Evolutionary conservation across 2,797 vertebrate genomes (phyloP).

Genomic region (Myotis vivesi): DNA sequence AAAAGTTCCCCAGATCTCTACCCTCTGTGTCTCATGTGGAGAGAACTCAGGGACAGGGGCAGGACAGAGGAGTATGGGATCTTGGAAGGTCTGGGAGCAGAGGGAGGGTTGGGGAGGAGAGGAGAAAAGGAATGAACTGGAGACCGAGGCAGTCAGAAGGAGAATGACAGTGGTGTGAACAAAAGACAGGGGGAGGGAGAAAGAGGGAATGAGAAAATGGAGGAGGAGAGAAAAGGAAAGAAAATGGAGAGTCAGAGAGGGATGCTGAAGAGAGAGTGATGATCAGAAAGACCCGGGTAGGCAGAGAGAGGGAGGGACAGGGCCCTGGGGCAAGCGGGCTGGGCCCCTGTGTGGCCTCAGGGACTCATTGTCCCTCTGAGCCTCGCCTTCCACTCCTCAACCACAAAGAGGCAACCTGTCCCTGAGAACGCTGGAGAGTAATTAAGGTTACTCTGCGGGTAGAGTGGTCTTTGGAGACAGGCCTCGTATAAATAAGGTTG

Average conservation of each 20-base stretch:
- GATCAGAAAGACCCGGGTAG: not conserved
- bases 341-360: not conserved
- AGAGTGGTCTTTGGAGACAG: conserved; percentile 64
- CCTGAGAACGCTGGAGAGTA: not conserved
- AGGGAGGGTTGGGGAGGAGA: no score
- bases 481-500: conserved; percentile 52
- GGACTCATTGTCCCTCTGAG: not conserved
- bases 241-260: no score
- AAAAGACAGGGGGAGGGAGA: not conserved
- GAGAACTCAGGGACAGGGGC: not conserved
- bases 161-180: not conserved
- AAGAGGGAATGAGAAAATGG: not conserved
- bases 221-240: no score
- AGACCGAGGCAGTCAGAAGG: not conserved
- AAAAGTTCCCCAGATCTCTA: not conserved
- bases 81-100: not conserved
- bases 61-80: fast-evolving
- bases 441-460: conserved; percentile 62
- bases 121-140: not conserved
- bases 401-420: not conserved
- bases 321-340: not conserved
- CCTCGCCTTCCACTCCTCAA: not conserved
- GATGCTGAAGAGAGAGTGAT: not conserved
- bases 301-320: not conserved
- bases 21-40: not conserved